phyloP scores from a whole-genome alignment of 2,113 vertebrate species.

The Vidua chalybeata region DNA sequence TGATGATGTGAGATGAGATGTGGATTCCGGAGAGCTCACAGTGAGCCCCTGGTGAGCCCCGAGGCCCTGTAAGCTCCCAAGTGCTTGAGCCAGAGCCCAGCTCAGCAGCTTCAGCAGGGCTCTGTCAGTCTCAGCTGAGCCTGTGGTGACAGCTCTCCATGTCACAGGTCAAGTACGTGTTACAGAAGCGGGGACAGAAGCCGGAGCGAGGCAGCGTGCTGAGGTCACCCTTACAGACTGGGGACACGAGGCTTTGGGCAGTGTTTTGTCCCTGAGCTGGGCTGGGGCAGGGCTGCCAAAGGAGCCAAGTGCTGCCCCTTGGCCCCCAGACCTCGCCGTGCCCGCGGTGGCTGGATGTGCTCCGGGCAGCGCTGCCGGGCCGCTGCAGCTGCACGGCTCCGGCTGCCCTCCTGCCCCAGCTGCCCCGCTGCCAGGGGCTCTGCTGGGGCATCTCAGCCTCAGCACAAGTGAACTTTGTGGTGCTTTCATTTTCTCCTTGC shows the following conservation, averaged over 20 bases:
- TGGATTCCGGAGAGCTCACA: background rate
- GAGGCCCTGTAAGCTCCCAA: rapidly evolving
- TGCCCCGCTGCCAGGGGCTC: background rate
- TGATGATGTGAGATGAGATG: background rate
- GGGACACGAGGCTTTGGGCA: background rate
- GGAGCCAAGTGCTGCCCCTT: background rate
- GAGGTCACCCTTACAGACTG: background rate
- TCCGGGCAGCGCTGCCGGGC: background rate
- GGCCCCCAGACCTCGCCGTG: rapidly evolving
- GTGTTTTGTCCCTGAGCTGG: background rate
- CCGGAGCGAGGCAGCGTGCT: rapidly evolving
- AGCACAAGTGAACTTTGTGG: background rate
- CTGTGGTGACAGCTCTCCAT: background rate
- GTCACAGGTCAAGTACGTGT: background rate
- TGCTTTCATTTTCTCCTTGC: background rate
- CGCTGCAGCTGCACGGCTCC: background rate
- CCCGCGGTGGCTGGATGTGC: background rate
- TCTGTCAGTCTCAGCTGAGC: background rate
- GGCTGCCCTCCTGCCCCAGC: rapidly evolving
- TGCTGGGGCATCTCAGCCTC: rapidly evolving
- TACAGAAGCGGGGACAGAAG: background rate
- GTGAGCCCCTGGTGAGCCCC: background rate
- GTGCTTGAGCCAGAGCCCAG: background rate
- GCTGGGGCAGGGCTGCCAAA: background rate
- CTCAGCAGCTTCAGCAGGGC: background rate